Percentiles rank a stretch among this genome's conserved stretches.
Evolutionary conservation across 2,113 vertebrate species (phyloP).

Genomic region (Entomyzon cyanotis): DNA sequence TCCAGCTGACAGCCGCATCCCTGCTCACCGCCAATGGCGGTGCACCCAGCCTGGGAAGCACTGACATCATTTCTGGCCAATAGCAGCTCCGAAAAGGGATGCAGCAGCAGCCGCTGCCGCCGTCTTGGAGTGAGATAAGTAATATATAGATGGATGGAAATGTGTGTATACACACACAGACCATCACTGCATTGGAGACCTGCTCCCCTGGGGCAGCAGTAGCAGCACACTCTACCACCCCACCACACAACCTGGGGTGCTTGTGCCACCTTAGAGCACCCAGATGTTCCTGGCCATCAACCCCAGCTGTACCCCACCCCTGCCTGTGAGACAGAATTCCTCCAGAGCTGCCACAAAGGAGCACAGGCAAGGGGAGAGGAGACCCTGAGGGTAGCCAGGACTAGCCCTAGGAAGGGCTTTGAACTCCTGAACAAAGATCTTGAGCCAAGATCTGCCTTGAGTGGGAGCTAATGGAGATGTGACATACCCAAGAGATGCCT

Average conservation of each 20-base stretch:
- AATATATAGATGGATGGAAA: conserved; percentile 62
- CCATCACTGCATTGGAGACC: not conserved
- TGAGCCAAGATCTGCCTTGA: not conserved
- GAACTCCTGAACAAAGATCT: not conserved
- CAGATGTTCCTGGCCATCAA: not conserved
- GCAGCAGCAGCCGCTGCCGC: conserved; percentile 72
- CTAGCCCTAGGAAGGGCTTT: not conserved
- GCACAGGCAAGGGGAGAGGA: not conserved
- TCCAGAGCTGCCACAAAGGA: conserved; percentile 45
- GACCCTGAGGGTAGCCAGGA: not conserved
- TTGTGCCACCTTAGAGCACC: not conserved
- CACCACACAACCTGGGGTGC: not conserved
- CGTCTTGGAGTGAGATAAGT: conserved; percentile 64
- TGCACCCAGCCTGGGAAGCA: conserved; percentile 79
- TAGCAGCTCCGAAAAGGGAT: conserved; percentile 77
- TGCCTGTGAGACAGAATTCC: not conserved
- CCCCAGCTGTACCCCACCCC: conserved; percentile 37
- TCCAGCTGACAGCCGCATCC: conserved; percentile 84
- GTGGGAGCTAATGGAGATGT: not conserved
- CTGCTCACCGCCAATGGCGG: conserved; percentile 81
- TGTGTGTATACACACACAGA: not conserved
- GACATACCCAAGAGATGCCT: not conserved
- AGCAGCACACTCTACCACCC: not conserved
- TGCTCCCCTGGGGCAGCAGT: not conserved
- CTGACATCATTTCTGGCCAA: conserved; percentile 98